Base-by-base conservation (phyloP, 1,140 invertebrate species). In the Dysdera silvatica region DNA sequence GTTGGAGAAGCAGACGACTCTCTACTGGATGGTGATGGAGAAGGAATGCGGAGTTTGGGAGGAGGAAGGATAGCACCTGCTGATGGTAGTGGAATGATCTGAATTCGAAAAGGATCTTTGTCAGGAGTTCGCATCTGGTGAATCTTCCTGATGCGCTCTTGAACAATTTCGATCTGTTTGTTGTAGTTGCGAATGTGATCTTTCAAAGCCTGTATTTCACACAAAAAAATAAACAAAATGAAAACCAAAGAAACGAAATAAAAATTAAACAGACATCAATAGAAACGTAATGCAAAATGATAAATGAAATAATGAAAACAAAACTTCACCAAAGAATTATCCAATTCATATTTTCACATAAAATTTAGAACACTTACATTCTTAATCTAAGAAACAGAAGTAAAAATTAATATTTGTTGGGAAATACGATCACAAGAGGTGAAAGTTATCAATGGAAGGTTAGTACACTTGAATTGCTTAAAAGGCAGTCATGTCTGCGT, bases 161-260 rank as follows among this genome's bases (percentile, higher is more conserved):
- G 70, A 16, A 77, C 66, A 48, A 73, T 68, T 64, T 65, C 68
- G 20, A 77, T 69, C 66, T 65, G 71, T 37, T 66, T 68, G 47
- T 75, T 71, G 67, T 74, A 74, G 10, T 59, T 57, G 68, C 73
- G 72, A 49, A 76, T 76, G 62, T 77, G 71, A 40, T 68, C 70
- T 45, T 71, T 70, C 66, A 76, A 68, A 45, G 65, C 73, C 76
- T 77, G 41, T 43, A 53, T 53, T 47, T 54, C 5, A 54, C 48
- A 47, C n/a, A 64, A 48, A 56, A 48, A 33, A 20, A 16, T 26
- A 70, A 70, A 71, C 73, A 47, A 63, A 16, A 49, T 32, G 26
- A 52, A 5, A 37, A 33, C 32, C 60, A 51, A 48, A 62, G 18
- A 56, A 60, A 40, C 16, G 43, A 58, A n/a, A 31, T 32, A 64